These are phyloP conservation scores for Helobdella robusta DNA, from an alignment of 2,888 invertebrate genomes.

Conservation along the genomic window DNA sequence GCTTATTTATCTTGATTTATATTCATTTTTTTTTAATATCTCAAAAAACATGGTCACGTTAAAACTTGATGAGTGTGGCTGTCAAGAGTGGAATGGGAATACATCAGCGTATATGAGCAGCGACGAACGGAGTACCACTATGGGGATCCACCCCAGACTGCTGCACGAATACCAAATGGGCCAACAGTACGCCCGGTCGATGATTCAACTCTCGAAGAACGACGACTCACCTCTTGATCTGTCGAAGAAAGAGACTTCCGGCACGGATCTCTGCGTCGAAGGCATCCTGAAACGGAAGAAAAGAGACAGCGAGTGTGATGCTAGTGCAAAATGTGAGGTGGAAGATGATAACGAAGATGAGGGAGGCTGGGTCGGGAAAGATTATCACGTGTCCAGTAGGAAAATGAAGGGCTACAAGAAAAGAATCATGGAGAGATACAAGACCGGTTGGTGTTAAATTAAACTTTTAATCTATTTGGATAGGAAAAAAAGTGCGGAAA, in stretches of 20 bases:
- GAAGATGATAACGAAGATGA: slow-evolving; percentile 3
- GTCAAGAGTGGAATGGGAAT: too few relatives aligned
- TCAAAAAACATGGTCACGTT: neutral
- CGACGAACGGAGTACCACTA: too few relatives aligned
- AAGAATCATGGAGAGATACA: slow-evolving; percentile 15
- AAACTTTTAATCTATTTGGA: too few relatives aligned
- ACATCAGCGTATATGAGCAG: too few relatives aligned
- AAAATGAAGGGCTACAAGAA: slow-evolving; percentile 11
- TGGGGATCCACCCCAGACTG: too few relatives aligned
- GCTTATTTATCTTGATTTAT: neutral
- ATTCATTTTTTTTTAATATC: neutral
- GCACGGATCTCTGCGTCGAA: neutral
- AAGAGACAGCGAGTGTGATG: too few relatives aligned
- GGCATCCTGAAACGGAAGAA: too few relatives aligned
- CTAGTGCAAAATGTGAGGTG: too few relatives aligned
- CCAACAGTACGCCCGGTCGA: neutral
- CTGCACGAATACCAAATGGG: neutral
- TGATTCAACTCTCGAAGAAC: neutral
- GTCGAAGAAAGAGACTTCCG: neutral
- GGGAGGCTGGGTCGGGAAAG: neutral
- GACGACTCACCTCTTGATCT: slow-evolving; percentile 11
- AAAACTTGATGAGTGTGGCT: neutral
- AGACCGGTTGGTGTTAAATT: too few relatives aligned
- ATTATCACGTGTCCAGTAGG: too few relatives aligned
- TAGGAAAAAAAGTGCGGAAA: too few relatives aligned